Base-by-base conservation (phyloP, 2,888 invertebrate species). In the Isotomurus palustris region DNA sequence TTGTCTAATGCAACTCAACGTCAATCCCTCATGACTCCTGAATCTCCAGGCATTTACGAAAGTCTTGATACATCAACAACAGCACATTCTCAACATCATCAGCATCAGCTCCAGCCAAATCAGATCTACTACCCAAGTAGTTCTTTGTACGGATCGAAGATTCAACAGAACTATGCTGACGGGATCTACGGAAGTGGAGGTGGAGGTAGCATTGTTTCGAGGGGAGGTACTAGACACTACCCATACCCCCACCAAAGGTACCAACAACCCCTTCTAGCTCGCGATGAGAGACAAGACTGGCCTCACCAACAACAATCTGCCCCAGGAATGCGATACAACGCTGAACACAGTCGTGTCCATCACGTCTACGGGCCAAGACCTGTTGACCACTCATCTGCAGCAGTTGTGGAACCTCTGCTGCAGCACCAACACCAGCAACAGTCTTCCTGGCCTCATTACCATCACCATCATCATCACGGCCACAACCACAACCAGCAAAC, bases 241-340 rank as follows among this genome's bases (percentile, higher is more conserved):
- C 62, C 62, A 3, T 58, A 62, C 38, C 62, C 62, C 3, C 62
- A 62, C 19, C 58, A 62, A 47, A 25, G 62, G 24, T 55, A 62
- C 36, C 40, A 58, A 24, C 55, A 58, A 22, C 62, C 62, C 0
- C 22, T 62, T 3, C n/a, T n/a, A 53, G 53, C 27, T 58, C 58
- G 2, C 58, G 53, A 12, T 8, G 25, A 53, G 12, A 53, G 29
- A 6, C 32, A 28, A 8, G 58, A 58, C 3, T n/a, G n/a, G n/a
- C n/a, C n/a, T n/a, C n/a, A n/a, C n/a, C n/a, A n/a, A n/a, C n/a
- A n/a, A n/a, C n/a, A 32, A 14, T 32, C 32, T 14, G 32, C 8
- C 32, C 14, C 32, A 32, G 32, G 32, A 32, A 32, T 14, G 14
- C 8, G n/a, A n/a, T n/a, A n/a, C n/a, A n/a, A n/a, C n/a, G n/a